Evolutionary conservation across 2,888 invertebrate genomes (phyloP).

Genomic region (Muscina levida): DNA sequence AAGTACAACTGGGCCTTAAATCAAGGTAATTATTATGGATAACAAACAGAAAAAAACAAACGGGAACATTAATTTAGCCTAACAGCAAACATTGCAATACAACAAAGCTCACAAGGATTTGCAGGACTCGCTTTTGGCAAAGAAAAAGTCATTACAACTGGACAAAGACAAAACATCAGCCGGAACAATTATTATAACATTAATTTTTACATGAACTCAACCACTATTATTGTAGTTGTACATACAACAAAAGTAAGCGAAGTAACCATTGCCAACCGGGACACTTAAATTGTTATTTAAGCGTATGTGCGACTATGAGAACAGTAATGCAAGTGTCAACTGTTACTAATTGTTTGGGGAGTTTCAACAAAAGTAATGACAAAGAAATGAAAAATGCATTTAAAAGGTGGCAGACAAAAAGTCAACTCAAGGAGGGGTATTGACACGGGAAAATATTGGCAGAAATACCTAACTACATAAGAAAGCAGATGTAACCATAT

Average conservation of each 20-base stretch:
- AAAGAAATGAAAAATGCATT: not conserved
- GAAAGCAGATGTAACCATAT: no score
- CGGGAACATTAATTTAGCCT: constrained; percentile 6
- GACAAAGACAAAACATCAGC: constrained; percentile 30
- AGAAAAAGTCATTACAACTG: constrained; percentile 56
- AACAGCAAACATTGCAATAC: not conserved
- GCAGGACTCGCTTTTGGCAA: constrained; percentile 20
- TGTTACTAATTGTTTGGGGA: constrained; percentile 14
- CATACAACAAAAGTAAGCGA: not conserved
- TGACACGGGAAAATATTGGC: no score
- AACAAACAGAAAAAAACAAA: constrained; percentile 7
- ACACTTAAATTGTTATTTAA: not conserved
- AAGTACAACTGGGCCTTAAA: constrained; percentile 39
- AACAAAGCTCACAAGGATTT: constrained; percentile 1
- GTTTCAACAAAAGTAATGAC: not conserved
- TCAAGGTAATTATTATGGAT: constrained; percentile 54
- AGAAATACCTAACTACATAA: no score
- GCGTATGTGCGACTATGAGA: constrained; percentile 1
- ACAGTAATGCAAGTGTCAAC: constrained; percentile 30
- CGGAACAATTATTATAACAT: constrained; percentile 57
- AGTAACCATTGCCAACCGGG: not conserved
- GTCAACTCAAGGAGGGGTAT: no score
- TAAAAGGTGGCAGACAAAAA: constrained; percentile 2
- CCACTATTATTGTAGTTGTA: not conserved
- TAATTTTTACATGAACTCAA: constrained; percentile 25